Evolutionary conservation across 1,140 invertebrate genomes (phyloP), one percentile per base, ranked within the genome.

Genomic region (Cotesia glomerata): DNA sequence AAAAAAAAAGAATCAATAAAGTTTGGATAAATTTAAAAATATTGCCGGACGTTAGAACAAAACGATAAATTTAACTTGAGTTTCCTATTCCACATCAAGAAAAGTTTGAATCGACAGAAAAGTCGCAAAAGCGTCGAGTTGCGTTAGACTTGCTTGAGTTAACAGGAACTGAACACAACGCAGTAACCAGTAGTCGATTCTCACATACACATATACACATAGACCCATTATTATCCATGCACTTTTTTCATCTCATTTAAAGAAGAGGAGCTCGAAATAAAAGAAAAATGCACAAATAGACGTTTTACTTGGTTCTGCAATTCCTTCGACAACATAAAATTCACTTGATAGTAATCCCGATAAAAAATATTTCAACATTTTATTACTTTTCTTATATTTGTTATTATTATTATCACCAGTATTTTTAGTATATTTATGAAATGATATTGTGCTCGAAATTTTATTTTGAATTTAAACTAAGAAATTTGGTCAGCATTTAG

Each of bases 21-120:
- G 14, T 67, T 67, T 51, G 16, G 16, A 0, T 18, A 67, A 54
- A 32, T 26, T 34, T 67, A 16, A 67, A 54, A 54, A 32, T 52
- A 13, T 14, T 34, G 0, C 52, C 16, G n/a, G 16, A 45, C 32
- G 39, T 51, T 45, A 13, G 36, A 16, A 18, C 16, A 49, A 67
- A 32, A 35, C 49, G 18, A 67, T 67, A 67, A 67, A 67, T 67
- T 67, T 18, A 49, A 67, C 65, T 67, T 52, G 26, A 39, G 49
- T 52, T 54, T 52, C 16, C 36, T 62, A 54, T 34, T 67, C 35
- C 5, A 14, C n/a, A 39, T 18, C 39, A 45, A 11, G 39, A 52
- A 67, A 67, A 67, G 65, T 67, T 54, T 14, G 65, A 67, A 18
- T 52, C 65, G 39, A 67, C 34, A 64, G 62, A 67, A 67, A 67